Conservation (phyloP, 2,797 vertebrate genomes). For the Pseudopleuronectes americanus region DNA sequence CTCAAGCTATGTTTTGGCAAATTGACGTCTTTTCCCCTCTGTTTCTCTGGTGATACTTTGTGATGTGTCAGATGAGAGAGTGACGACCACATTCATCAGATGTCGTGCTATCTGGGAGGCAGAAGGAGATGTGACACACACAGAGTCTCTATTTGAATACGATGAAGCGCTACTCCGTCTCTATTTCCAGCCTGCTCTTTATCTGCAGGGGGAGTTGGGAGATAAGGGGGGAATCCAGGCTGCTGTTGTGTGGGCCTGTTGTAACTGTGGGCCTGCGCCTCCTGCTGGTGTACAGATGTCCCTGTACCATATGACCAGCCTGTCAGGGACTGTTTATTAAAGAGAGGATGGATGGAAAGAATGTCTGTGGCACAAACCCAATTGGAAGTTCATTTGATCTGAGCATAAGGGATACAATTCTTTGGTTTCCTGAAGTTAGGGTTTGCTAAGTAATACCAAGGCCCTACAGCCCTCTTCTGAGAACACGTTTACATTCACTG, state of each 20-base stretch:
- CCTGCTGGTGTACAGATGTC: conserved; percentile 61
- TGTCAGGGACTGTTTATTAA: not conserved
- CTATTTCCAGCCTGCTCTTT: conserved; percentile 77
- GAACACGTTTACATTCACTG: too few species aligned
- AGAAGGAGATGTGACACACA: conserved; percentile 52
- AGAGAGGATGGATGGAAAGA: not conserved
- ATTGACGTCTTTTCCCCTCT: conserved; percentile 36
- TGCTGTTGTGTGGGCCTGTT: conserved; percentile 36
- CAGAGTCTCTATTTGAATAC: conserved; percentile 64
- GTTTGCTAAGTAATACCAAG: not conserved
- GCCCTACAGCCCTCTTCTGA: too few species aligned
- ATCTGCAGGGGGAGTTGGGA: conserved; percentile 61
- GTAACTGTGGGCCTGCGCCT: conserved; percentile 41
- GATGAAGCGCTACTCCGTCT: conserved; percentile 69
- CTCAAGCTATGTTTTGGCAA: not conserved
- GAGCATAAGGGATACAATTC: conserved; percentile 10
- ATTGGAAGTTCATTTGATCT: not conserved
- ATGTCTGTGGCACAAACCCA: not conserved
- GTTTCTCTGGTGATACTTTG: conserved; percentile 47
- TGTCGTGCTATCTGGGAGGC: conserved; percentile 35
- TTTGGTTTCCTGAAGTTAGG: not conserved
- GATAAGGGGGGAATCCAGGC: conserved; percentile 68
- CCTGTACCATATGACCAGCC: conserved; percentile 15
- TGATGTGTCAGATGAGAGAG: conserved; percentile 39
- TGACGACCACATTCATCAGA: conserved; percentile 54